Percentiles rank a stretch among this genome's conserved stretches.
These are phyloP conservation scores for Pseudococcus jackbeardsleyi DNA, from an alignment of 2,888 invertebrate species.

Conservation along the genomic window DNA sequence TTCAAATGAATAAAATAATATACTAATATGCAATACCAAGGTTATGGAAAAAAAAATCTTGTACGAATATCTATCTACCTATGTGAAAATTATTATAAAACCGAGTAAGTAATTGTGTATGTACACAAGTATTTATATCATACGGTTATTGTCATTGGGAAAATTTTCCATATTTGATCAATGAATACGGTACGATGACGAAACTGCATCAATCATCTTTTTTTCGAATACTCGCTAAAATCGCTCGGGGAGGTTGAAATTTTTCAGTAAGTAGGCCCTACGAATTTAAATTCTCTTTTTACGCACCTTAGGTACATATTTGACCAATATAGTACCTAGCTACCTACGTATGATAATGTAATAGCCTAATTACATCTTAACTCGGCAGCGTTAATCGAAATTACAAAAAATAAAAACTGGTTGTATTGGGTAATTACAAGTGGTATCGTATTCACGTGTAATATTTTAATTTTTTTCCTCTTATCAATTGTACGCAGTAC, in stretches of 20 bases:
- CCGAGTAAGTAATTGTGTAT: neutral
- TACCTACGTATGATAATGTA: neutral
- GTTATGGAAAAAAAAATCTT: neutral
- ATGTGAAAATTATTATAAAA: neutral
- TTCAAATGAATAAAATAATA: neutral
- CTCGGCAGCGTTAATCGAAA: neutral
- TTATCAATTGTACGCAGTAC: neutral
- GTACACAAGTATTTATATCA: neutral
- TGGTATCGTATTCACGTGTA: neutral
- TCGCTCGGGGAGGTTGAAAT: neutral
- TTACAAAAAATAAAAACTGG: neutral
- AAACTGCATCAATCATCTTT: neutral
- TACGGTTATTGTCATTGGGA: neutral
- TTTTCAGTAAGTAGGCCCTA: neutral
- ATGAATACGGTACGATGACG: neutral
- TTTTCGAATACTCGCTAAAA: neutral
- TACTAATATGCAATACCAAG: neutral
- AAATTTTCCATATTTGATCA: neutral
- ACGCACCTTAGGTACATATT: neutral
- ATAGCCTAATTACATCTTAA: neutral
- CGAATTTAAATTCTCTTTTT: neutral
- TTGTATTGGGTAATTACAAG: slow-evolving; percentile 1
- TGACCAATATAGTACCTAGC: neutral
- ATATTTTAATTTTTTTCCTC: neutral
- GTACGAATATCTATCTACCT: neutral